These are phyloP conservation scores for Trichopria drosophilae DNA, from an alignment of 2,888 invertebrate species.

Conservation along the genomic window DNA sequence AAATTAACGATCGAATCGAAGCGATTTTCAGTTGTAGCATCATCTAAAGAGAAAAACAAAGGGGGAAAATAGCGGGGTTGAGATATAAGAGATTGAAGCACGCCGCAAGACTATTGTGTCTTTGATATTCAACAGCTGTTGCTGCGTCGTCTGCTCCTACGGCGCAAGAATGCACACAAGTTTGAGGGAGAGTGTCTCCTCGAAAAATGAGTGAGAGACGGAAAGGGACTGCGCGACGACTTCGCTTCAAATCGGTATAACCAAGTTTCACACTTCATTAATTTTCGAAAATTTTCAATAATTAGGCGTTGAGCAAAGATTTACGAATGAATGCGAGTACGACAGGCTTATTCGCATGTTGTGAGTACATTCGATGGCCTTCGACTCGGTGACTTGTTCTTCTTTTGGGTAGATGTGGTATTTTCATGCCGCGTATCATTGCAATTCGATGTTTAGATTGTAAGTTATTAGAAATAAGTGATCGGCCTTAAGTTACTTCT, in stretches of 20 bases:
- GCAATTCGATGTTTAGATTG: too few species aligned
- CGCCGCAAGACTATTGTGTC: conserved; percentile 45
- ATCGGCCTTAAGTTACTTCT: conserved; percentile 35
- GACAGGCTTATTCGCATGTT: conserved; percentile 54
- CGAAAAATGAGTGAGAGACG: conserved; percentile 23
- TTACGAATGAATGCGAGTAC: conserved; percentile 16
- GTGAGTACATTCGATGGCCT: conserved; percentile 56
- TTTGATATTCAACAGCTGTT: conserved; percentile 57
- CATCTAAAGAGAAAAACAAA: conserved; percentile 8
- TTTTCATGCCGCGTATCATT: too few species aligned
- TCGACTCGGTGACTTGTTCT: too few species aligned
- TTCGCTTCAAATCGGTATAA: conserved; percentile 54
- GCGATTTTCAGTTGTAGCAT: conserved; percentile 28
- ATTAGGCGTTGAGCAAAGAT: not conserved
- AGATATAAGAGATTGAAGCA: too few species aligned
- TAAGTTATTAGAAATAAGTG: too few species aligned
- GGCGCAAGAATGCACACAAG: conserved; percentile 25
- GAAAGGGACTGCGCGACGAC: conserved; percentile 47
- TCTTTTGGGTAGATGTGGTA: too few species aligned
- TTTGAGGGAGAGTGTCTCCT: conserved; percentile 16
- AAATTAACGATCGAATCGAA: not conserved
- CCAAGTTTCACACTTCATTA: conserved; percentile 37
- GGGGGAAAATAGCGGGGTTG: conserved; percentile 5
- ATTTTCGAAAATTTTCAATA: too few species aligned
- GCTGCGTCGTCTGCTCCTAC: conserved; percentile 49